Base-by-base conservation (phyloP, 64 coral and sea anemone species). In the Acropora yongei region DNA sequence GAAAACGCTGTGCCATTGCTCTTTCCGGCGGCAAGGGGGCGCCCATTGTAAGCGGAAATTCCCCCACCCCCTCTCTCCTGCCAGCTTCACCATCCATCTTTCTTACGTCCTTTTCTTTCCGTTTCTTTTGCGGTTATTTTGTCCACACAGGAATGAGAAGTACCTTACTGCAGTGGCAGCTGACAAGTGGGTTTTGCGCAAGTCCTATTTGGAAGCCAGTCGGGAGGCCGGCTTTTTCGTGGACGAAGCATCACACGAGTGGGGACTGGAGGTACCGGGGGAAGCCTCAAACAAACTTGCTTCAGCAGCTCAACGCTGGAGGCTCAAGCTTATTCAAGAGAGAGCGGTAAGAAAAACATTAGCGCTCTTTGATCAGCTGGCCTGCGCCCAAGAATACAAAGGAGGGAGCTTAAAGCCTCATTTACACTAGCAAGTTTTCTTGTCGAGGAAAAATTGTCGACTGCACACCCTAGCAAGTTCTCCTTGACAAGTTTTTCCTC, bases 101-200 rank as follows among this genome's bases (percentile, higher is more conserved):
- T 30, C 30, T 30, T 30, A 30, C 30, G 30, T 30, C 30, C 30
- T 30, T 0, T 30, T 30, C 30, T 30, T 30, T 30, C 30, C 30
- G 30, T 30, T 30, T 30, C 30, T 30, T 30, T 30, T 30, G 30
- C 30, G 30, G 47, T 30, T 68, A 14, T 0, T 72, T 72, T n/a
- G 17, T 1, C 30, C 7, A 13, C 6, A 17, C 6, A 99, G 97
- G 40, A 99, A 96, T 84, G 97, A 99, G 78, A 99, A 99, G 61
- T 96, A 93, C 84, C 57, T 99, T 45, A 91, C 97, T 39, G 91
- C 97, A 7, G 91, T 95, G 47, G 97, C 94, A 12, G 97, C 97
- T 63, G 97, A 94, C 10, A 99, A 96, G 88, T 99, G 97, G 97
- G 85, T 99, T 6, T 84, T 99, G 1, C 97, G 93, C 78, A 99